These are phyloP conservation scores for Cuculus canorus DNA, from an alignment of 2,797 vertebrate species.

Conservation along the genomic window DNA sequence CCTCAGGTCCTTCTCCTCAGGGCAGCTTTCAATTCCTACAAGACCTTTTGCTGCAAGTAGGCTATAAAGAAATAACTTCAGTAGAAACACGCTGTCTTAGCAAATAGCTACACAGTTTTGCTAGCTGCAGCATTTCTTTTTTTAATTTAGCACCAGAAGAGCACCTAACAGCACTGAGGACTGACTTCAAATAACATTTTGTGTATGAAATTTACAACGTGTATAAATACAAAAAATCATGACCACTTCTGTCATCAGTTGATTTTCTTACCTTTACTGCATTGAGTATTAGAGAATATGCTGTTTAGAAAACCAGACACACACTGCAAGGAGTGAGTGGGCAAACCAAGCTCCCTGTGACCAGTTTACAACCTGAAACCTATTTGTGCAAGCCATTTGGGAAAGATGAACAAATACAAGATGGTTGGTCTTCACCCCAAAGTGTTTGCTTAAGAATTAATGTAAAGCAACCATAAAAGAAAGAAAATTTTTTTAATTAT, in stretches of 20 bases:
- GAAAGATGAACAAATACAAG: neutral
- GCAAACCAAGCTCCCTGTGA: neutral
- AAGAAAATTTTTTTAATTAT: neutral
- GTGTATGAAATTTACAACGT: neutral
- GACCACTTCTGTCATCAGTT: neutral
- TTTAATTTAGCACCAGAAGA: neutral
- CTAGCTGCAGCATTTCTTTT: neutral
- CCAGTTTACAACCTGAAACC: neutral
- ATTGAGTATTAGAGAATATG: neutral
- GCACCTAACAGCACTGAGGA: neutral
- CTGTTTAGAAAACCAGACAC: neutral
- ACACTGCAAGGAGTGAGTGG: neutral
- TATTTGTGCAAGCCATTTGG: neutral
- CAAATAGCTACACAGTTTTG: neutral
- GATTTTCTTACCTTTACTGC: neutral
- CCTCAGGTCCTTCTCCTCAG: too few relatives aligned
- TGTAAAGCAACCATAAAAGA: neutral
- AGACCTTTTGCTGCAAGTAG: neutral
- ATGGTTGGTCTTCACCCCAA: neutral
- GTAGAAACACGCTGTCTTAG: neutral
- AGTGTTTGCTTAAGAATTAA: neutral
- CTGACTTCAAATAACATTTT: neutral
- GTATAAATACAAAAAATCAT: fast-evolving
- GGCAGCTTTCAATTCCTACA: too few relatives aligned
- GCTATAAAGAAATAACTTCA: neutral